Evolutionary conservation across 2,888 invertebrate genomes (phyloP).

Genomic region (Thereva nobilitata): DNA sequence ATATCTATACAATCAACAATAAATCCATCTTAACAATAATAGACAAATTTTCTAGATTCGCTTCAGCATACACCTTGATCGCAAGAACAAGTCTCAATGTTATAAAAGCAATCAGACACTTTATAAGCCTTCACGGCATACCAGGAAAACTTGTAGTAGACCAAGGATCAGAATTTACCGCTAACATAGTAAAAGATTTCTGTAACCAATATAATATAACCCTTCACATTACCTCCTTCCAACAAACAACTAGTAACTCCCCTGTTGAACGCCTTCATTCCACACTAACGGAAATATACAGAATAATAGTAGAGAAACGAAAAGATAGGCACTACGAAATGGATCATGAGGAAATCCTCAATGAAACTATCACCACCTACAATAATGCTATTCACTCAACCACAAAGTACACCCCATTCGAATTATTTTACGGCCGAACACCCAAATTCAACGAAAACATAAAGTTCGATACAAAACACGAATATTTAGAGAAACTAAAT

Average conservation of each 20-base stretch:
- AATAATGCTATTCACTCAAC: conserved; percentile 8
- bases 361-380: too few species aligned
- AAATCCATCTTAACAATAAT: too few species aligned
- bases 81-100: conserved; percentile 10
- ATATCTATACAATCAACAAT: too few species aligned
- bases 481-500: conserved; percentile 21
- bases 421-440: conserved; percentile 3
- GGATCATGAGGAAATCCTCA: background rate
- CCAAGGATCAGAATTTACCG: conserved; percentile 15
- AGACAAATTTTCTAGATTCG: too few species aligned
- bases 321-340: too few species aligned
- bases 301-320: background rate
- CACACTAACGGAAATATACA: background rate
- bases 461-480: background rate
- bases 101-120: conserved; percentile 16
- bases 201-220: conserved; percentile 1
- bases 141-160: conserved; percentile 8
- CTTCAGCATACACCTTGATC: too few species aligned
- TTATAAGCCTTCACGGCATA: conserved; percentile 25
- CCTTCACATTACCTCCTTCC: conserved; percentile 5
- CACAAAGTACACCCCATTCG: background rate
- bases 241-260: conserved; percentile 3
- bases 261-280: conserved; percentile 8
- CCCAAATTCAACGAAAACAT: background rate
- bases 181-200: background rate